Conservation (phyloP, 2,888 invertebrate species). For the Drosophila stalkeri region DNA sequence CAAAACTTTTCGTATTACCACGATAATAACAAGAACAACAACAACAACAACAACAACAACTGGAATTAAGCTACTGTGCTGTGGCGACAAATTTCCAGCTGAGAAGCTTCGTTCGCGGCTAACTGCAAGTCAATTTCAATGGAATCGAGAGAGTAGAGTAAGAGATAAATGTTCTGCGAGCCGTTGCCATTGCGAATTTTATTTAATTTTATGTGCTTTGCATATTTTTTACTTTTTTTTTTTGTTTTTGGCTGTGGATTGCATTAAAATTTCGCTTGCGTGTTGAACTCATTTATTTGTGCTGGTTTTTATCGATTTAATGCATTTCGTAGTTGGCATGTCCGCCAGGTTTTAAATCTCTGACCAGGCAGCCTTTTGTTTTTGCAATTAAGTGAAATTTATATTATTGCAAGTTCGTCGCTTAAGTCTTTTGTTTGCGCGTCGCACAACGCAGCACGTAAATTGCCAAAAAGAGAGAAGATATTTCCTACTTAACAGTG, state of each 20-base stretch:
- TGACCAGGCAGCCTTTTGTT: constrained; percentile 34
- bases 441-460: constrained; percentile 71
- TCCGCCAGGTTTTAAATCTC: constrained; percentile 44
- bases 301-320: constrained; percentile 71
- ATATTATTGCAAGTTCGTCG: constrained; percentile 77
- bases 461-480: constrained; percentile 55
- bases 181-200: constrained; percentile 33
- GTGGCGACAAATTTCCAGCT: constrained; percentile 64
- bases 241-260: constrained; percentile 35
- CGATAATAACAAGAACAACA: constrained; percentile 36
- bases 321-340: constrained; percentile 65
- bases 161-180: constrained; percentile 64
- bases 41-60: constrained; percentile 24
- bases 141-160: constrained; percentile 50
- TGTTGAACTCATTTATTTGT: constrained; percentile 77
- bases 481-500: constrained; percentile 71
- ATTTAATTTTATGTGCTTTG: constrained; percentile 76
- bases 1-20: constrained; percentile 39
- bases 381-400: constrained; percentile 79
- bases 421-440: constrained; percentile 77
- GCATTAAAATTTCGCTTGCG: constrained; percentile 74
- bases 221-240: constrained; percentile 39
- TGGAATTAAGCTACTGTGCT: constrained; percentile 63
- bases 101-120: constrained; percentile 31
- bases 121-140: constrained; percentile 54